Base-by-base conservation (phyloP, 1,140 invertebrate species). In the Mamestra configurata region DNA sequence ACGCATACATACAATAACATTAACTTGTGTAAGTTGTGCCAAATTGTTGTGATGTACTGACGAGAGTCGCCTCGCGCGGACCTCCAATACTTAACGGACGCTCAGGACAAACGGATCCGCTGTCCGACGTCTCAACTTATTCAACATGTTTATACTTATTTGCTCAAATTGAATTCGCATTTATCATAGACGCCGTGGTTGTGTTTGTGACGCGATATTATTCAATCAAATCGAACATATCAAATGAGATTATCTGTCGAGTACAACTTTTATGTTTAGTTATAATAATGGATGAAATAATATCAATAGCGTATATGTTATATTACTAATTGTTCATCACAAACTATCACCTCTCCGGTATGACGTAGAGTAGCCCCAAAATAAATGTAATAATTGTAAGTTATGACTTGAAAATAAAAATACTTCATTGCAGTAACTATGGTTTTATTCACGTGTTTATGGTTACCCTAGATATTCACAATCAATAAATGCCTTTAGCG, bases 211-310 rank as follows among this genome's bases (percentile, higher is more conserved):
- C 18, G 57, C 35, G 20, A 46, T 49, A 35, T 49, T 49, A 49
- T 46, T n/a, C 11, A 31, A 59, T 8, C 57, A 35, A 61, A 35
- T 8, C 1, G 13, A 46, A 70, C 66, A 70, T 70, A 70, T 70
- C 66, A 27, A 46, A 70, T 49, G 66, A 70, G 66, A 70, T 70
- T 70, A 70, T 27, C 37, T 66, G 24, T 70, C n/a, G 43, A 70
- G 66, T 70, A 70, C 66, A 70, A 70, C 40, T 46, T 49, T 49
- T 49, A 46, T 2, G 20, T 46, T 68, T 68, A 46, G 64, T 46
- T 24, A 37, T 35, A 35, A 18, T 59, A 24, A 10, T 5, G 27
- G 5, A 31, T 31, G 27, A 15, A 61, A 43, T 5, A 5, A 43
- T 40, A 49, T 15, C 10, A 43, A 1, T 11, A 13, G 11, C 11